Conservation (phyloP, 92 coral and sea anemone genomes). For the Phenganax stokvisi region DNA sequence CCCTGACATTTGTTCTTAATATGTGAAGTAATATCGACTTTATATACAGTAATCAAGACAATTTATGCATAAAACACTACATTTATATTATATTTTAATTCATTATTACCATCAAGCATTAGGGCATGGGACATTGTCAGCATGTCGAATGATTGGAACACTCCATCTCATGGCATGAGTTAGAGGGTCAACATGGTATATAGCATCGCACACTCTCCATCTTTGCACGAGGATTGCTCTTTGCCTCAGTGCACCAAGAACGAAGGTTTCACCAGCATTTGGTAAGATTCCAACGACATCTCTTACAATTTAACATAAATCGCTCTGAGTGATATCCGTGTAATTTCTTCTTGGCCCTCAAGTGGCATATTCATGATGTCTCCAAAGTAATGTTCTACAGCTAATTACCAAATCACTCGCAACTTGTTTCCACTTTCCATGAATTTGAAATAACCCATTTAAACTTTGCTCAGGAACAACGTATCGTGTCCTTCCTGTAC, state of each 20-base stretch:
- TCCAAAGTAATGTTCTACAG: conserved; percentile 14
- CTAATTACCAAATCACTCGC: neutral
- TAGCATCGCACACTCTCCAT: too few species aligned
- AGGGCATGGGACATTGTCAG: too few species aligned
- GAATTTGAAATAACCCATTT: conserved; percentile 2
- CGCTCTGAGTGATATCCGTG: conserved; percentile 36
- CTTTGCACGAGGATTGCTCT: conserved; percentile 42
- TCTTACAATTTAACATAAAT: conserved; percentile 46
- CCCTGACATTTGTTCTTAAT: too few species aligned
- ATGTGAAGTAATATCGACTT: too few species aligned
- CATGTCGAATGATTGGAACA: too few species aligned
- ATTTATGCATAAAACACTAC: too few species aligned
- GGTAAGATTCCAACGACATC: conserved; percentile 42
- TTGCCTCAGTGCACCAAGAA: conserved; percentile 49
- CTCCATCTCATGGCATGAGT: too few species aligned
- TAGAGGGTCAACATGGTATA: too few species aligned
- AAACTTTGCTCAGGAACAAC: conserved; percentile 8
- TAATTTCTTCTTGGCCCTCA: conserved; percentile 30
- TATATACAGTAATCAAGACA: too few species aligned
- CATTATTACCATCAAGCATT: too few species aligned
- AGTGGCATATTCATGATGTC: conserved; percentile 13
- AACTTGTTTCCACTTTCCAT: conserved; percentile 4
- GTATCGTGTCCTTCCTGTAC: neutral
- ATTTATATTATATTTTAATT: too few species aligned
- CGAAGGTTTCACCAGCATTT: conserved; percentile 13